phyloP scores from a whole-genome alignment of 2,113 vertebrate species.

The Rhea americana region DNA sequence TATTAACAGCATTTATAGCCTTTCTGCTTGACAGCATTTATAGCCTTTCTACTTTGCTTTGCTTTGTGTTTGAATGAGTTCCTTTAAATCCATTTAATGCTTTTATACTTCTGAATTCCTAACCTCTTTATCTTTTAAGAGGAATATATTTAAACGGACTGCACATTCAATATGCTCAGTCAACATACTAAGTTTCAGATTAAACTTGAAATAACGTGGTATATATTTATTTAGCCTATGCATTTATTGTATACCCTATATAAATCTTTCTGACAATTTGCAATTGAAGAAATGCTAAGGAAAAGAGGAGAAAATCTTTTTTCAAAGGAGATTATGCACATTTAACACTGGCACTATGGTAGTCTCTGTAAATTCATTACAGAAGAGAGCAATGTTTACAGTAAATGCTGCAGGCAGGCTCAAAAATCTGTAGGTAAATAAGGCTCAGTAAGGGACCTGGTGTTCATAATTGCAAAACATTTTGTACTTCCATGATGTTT shows the following conservation, averaged over 20 bases:
- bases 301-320: background rate
- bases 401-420: background rate
- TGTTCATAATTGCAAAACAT: background rate
- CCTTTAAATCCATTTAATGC: background rate
- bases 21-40: too few species aligned
- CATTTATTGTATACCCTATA: background rate
- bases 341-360: background rate
- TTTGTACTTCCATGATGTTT: background rate
- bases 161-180: background rate
- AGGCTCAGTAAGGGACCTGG: background rate
- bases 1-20: too few species aligned
- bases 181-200: background rate
- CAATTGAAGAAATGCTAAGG: background rate
- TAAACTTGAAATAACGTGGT: background rate
- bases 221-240: background rate
- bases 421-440: background rate
- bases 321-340: background rate
- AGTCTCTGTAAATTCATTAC: background rate
- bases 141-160: background rate
- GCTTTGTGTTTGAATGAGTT: background rate
- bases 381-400: background rate
- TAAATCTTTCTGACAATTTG: background rate
- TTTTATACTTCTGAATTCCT: background rate
- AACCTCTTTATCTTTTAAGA: background rate
- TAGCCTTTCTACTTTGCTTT: background rate